These are phyloP conservation scores for Tetranychus truncatus DNA, from an alignment of 2,888 invertebrate species.

Conservation along the genomic window DNA sequence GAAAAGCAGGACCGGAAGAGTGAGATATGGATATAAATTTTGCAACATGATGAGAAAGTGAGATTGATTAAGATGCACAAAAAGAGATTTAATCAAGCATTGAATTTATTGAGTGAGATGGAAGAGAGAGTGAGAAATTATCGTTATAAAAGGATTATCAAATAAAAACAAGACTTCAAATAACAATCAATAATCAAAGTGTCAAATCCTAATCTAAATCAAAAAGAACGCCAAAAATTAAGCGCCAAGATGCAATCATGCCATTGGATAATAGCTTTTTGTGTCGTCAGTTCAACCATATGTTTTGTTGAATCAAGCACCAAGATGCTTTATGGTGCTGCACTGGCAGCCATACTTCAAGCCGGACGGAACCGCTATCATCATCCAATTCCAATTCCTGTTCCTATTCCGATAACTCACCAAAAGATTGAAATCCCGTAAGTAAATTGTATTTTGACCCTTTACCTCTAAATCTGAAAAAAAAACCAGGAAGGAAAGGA, in stretches of 20 bases:
- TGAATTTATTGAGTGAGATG: background rate
- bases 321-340: constrained; percentile 5
- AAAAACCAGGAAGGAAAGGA: too few species aligned
- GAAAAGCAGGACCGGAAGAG: background rate
- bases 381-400: constrained; percentile 4
- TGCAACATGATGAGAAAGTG: background rate
- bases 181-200: too few species aligned
- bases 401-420: constrained; percentile 2
- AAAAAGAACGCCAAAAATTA: too few species aligned
- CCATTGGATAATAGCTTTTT: background rate
- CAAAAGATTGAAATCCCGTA: background rate
- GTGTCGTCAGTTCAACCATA: background rate
- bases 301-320: constrained; percentile 1
- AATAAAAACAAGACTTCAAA: too few species aligned
- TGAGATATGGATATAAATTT: too few species aligned
- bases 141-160: too few species aligned
- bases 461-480: too few species aligned
- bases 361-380: background rate
- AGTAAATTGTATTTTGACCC: background rate
- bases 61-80: background rate
- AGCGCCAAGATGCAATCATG: background rate
- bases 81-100: background rate
- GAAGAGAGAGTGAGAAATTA: background rate
- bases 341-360: background rate
- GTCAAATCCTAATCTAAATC: too few species aligned